These are phyloP conservation scores for Gymnopithys bicolor DNA, from an alignment of 2,797 vertebrate genomes.

Conservation along the genomic window DNA sequence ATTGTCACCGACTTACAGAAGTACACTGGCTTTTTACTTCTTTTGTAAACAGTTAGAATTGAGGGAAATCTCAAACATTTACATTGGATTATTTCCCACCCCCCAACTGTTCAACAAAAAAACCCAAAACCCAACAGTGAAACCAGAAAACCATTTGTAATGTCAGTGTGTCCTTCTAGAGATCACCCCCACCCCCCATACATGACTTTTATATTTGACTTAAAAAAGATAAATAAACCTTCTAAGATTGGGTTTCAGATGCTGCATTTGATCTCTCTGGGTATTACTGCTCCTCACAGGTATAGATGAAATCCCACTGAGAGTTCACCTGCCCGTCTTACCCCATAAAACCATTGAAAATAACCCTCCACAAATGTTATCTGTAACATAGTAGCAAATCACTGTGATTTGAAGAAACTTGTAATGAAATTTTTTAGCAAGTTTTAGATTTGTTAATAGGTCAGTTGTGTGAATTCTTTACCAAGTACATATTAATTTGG, in stretches of 20 bases:
- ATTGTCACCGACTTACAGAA: background rate
- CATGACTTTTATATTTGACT: background rate
- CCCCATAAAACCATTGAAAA: background rate
- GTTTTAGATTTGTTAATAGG: background rate
- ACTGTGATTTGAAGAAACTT: background rate
- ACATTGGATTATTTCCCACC: background rate
- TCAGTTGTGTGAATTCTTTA: background rate
- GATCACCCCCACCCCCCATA: background rate
- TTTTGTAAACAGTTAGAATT: background rate
- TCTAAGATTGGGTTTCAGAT: background rate
- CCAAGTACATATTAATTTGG: background rate
- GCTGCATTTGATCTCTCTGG: background rate
- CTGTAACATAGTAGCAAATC: background rate
- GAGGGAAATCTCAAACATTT: background rate
- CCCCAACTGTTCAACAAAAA: background rate
- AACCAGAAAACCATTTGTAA: background rate
- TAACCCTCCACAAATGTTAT: background rate
- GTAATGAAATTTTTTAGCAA: background rate
- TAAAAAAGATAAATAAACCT: background rate
- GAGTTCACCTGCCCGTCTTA: background rate
- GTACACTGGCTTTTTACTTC: background rate
- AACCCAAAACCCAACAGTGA: background rate
- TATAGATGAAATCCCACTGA: background rate
- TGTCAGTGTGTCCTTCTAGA: background rate
- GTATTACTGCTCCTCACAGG: background rate